Percentiles rank a stretch among this genome's conserved stretches.
phyloP scores from a whole-genome alignment of 2,113 vertebrate species.

The Gymnorhina tibicen region DNA sequence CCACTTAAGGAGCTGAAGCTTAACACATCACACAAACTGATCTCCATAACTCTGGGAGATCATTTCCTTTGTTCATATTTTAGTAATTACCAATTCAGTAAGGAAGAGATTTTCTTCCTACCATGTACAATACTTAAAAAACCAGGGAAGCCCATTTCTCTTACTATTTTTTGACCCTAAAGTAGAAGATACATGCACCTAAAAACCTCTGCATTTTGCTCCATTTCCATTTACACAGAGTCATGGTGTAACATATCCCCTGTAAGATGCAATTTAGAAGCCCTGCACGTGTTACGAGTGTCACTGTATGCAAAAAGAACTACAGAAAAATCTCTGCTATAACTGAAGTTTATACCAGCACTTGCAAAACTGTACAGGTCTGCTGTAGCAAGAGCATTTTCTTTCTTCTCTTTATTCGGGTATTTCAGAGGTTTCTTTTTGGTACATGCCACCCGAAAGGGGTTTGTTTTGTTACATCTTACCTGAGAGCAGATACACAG shows the following conservation, averaged over 20 bases:
- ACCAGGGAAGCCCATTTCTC: background rate
- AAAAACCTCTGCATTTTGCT: background rate
- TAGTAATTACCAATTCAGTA: background rate
- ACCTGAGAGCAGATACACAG: constrained; percentile 92
- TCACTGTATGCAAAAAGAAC: background rate
- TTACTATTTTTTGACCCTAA: background rate
- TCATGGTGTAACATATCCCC: background rate
- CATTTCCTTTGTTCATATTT: background rate
- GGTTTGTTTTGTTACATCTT: background rate
- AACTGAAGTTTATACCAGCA: background rate
- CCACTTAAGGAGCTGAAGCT: background rate
- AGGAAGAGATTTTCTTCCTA: background rate
- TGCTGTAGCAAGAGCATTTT: background rate
- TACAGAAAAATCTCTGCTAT: background rate
- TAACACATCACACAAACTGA: background rate
- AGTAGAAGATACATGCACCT: background rate
- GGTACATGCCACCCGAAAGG: constrained; percentile 76
- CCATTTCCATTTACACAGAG: background rate
- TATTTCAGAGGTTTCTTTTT: background rate
- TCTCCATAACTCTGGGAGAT: background rate
- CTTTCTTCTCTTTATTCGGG: background rate
- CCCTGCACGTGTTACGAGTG: background rate
- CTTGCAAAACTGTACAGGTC: background rate
- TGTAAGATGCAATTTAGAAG: background rate
- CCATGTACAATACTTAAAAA: background rate